Base-by-base conservation (phyloP, 2,797 vertebrate species). In the Etheostoma perlongum region DNA sequence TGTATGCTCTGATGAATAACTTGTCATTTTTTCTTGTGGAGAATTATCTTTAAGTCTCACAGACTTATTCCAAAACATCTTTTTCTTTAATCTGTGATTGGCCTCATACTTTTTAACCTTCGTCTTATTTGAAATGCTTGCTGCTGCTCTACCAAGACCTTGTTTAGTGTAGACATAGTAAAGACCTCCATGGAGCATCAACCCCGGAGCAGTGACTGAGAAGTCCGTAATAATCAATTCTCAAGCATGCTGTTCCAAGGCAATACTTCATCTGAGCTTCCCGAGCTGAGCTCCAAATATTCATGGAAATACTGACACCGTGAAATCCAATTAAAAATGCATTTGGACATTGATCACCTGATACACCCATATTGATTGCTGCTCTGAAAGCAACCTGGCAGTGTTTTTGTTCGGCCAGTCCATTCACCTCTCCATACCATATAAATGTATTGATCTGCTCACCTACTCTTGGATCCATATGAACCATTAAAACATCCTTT, bases 321-420 rank as follows among this genome's bases (percentile, higher is more conserved):
- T 86, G 72, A 90, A 91, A 93, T 92, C 89, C 83, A 91, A 94
- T 93, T 89, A 93, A 93, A 94, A 94, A 94, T 93, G 87, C 90
- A 91, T 93, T 93, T 91, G 84, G 80, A 85, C 88, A 92, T 94
- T 91, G 94, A 95, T 94, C 93, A 92, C 76, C 85, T 85, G 86
- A 90, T 82, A 82, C 76, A 68, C 72, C 40, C 54, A 3, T 84
- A 94, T 91, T 84, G 93, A 94, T 92, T 81, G 85, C 60, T 62
- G 60, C 85, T 82, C 83, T 75, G 57, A 90, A 83, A 83, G 91
- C 84, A 81, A 82, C 78, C 75, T 74, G 82, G 82, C 77, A 76
- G 71, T 82, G 79, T 91, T 89, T 90, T 89, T 92, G 79, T 83
- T 79, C 76, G 21, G 78, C 76, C 80, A 51, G 83, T 83, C 89